Percentiles rank a stretch among this genome's conserved stretches.
phyloP scores from a whole-genome alignment of 2,888 invertebrate genomes.

The Iselma pallidipennis region DNA sequence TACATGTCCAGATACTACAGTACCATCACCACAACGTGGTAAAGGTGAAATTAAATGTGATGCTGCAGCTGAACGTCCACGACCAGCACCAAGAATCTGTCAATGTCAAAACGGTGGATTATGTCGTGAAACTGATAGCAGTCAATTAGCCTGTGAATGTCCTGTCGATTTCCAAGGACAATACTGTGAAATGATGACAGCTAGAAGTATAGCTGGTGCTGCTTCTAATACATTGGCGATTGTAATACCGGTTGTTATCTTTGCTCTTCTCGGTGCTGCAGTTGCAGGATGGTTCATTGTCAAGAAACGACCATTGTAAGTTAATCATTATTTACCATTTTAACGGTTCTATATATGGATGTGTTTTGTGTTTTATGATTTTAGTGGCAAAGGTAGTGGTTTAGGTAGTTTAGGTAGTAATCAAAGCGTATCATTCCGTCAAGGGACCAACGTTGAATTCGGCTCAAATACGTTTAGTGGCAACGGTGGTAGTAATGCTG shows the following conservation, averaged over 20 bases:
- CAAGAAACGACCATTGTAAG: slow-evolving; percentile 85
- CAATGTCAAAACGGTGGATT: slow-evolving; percentile 86
- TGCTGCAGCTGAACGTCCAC: slow-evolving; percentile 76
- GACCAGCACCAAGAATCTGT: slow-evolving; percentile 77
- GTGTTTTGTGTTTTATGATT: slow-evolving; percentile 34
- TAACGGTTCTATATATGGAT: no score
- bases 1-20: slow-evolving; percentile 80
- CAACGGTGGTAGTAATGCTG: slow-evolving; percentile 56
- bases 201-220: slow-evolving; percentile 62
- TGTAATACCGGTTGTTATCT: slow-evolving; percentile 79
- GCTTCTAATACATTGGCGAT: slow-evolving; percentile 71
- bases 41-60: slow-evolving; percentile 77
- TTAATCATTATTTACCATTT: slow-evolving; percentile 13
- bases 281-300: slow-evolving; percentile 82
- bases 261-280: slow-evolving; percentile 72
- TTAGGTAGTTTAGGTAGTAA: slow-evolving; percentile 81
- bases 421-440: slow-evolving; percentile 90
- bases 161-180: slow-evolving; percentile 71
- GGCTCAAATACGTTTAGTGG: slow-evolving; percentile 64
- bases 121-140: slow-evolving; percentile 65
- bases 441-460: slow-evolving; percentile 93
- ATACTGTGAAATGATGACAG: slow-evolving; percentile 71
- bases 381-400: slow-evolving; percentile 78
- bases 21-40: slow-evolving; percentile 56
- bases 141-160: slow-evolving; percentile 73